Evolutionary conservation across 2,113 vertebrate species (phyloP), one percentile per base, ranked within the genome.

Genomic region (Sylvia atricapilla): DNA sequence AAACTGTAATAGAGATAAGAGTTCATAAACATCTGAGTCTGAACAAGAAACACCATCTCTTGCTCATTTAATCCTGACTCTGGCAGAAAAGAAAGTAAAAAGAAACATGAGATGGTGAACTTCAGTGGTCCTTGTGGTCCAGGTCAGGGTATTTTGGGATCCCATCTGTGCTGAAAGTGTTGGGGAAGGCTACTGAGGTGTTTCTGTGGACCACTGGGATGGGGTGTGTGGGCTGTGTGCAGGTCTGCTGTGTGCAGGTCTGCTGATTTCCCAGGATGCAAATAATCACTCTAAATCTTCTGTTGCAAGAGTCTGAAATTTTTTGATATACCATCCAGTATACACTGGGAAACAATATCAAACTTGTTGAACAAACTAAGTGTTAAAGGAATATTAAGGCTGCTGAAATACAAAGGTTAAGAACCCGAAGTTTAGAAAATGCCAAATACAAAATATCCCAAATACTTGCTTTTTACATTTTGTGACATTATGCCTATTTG

Each of bases 131-230:
- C 25, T 25, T 35, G 60, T 28, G 52, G 31, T 53, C 55, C 33
- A 39, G 13, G 46, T 69, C 22, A 37, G 33, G 25, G 9, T 39
- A 6, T 63, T 70, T 56, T 30, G 35, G 18, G 49, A 56, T 41
- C 30, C 44, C 0, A 0, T 25, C 21, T 6, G 0, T 27, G 64
- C 46, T 3, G 13, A 14, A 43, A 9, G 35, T 31, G 33, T 28
- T 25, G 31, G 50, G 37, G 15, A 23, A 33, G 73, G 37, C 12
- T 30, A 0, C 6, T 4, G 55, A 23, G 31, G 7, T 22, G 66
- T 22, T 17, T 4, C 15, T 18, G 31, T 10, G 56, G 30, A 50
- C 35, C 41, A 10, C 15, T 2, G 44, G 58, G 52, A n/a, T 28
- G 49, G 41, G 18, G 1, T 0, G 1, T 2, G 13, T 3, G 27